Percentiles rank a stretch among this genome's conserved stretches.
Evolutionary conservation across 2,888 invertebrate species (phyloP).

Genomic region (Drosophila koepferae): DNA sequence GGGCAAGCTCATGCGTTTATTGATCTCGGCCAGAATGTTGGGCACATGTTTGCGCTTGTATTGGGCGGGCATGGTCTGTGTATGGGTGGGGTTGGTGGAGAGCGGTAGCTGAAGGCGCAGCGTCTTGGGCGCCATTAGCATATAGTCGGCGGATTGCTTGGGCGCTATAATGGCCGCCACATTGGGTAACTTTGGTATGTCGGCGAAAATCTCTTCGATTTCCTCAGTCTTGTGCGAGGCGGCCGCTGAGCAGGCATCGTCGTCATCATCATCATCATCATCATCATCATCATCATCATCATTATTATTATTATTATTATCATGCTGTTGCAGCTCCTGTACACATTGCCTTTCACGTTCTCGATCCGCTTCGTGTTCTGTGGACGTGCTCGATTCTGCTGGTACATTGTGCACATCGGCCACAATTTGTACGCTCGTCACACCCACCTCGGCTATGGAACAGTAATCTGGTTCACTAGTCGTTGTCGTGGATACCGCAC

Average conservation of each 20-base stretch:
- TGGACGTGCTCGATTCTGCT: conserved; percentile 59
- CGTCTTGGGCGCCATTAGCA: conserved; percentile 54
- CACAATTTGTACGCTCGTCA: conserved; percentile 86
- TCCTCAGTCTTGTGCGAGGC: conserved; percentile 83
- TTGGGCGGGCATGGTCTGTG: conserved; percentile 59
- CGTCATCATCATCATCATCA: conserved; percentile 34
- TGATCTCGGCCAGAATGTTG: conserved; percentile 83
- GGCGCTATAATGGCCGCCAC: conserved; percentile 91
- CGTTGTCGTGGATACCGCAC: conserved; percentile 54
- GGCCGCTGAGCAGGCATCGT: conserved; percentile 50
- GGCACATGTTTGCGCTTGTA: conserved; percentile 83
- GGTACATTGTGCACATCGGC: conserved; percentile 85
- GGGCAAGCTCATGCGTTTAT: conserved; percentile 81
- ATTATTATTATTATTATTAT: neutral
- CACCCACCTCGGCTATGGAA: conserved; percentile 89
- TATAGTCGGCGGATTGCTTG: conserved; percentile 82
- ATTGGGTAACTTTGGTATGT: conserved; percentile 91
- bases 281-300: conserved; percentile 32
- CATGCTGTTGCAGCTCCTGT: conserved; percentile 3
- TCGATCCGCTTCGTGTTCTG: conserved; percentile 52
- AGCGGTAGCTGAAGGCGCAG: conserved; percentile 60
- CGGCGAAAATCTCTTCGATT: conserved; percentile 85
- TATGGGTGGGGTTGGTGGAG: conserved; percentile 5
- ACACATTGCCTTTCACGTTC: neutral
- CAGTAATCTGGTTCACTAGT: conserved; percentile 90